Conservation (phyloP, 2,113 vertebrate genomes). For the Forbesichthys agassizii region DNA sequence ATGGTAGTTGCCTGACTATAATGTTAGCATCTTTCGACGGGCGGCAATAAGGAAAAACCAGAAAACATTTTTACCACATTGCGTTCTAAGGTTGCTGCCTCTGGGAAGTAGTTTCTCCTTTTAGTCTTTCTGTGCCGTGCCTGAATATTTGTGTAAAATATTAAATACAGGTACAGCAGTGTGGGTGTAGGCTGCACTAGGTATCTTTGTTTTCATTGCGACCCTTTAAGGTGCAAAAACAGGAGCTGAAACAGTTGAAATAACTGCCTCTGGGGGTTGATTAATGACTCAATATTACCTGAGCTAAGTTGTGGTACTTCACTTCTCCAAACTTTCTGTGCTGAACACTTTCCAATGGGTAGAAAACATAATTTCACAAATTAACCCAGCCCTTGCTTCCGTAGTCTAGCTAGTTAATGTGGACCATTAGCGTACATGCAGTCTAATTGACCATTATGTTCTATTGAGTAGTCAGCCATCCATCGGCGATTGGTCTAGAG, state of each 20-base stretch:
- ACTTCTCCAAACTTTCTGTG: slow-evolving; percentile 19
- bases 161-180: not conserved
- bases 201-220: not conserved
- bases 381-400: slow-evolving; percentile 42
- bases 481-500: slow-evolving; percentile 40
- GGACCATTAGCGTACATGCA: slow-evolving; percentile 59
- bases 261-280: slow-evolving; percentile 27
- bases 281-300: slow-evolving; percentile 23
- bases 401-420: slow-evolving; percentile 57
- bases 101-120: not conserved
- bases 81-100: too few species aligned
- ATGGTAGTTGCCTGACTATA: not conserved
- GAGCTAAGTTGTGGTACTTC: slow-evolving; percentile 6
- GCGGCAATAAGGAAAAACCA: not conserved
- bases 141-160: not conserved
- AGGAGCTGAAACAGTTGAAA: slow-evolving; percentile 20
- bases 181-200: not conserved
- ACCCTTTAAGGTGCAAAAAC: slow-evolving; percentile 18
- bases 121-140: not conserved
- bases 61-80: not conserved
- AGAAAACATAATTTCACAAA: slow-evolving; percentile 50
- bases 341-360: slow-evolving; percentile 18
- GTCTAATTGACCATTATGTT: slow-evolving; percentile 70
- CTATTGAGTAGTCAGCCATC: slow-evolving; percentile 51
- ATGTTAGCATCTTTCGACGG: not conserved